Percentiles rank a stretch among this genome's conserved stretches.
Conservation (phyloP, 2,797 vertebrate genomes). For the Setipinna tenuifilis region DNA sequence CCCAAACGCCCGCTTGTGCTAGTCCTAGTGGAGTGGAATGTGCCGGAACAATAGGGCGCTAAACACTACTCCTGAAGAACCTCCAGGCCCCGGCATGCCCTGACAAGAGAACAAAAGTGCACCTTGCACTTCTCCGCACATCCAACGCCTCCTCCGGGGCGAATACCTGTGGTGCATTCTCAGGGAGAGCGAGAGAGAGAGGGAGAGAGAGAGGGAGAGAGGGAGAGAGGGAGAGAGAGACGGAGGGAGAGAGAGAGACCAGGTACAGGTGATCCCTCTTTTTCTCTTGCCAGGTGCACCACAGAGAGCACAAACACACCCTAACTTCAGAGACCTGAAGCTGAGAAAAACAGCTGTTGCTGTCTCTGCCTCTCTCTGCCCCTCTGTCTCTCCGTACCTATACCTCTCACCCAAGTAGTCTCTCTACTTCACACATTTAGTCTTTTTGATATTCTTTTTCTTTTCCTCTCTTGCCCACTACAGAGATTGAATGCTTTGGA, state of each 20-base stretch:
- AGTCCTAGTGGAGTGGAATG: slow-evolving; percentile 70
- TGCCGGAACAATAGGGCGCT: slow-evolving; percentile 70
- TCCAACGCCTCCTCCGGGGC: slow-evolving; percentile 60
- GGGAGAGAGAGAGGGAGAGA: background rate
- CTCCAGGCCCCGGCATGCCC: slow-evolving; percentile 69
- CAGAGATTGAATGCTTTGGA: background rate
- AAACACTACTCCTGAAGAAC: slow-evolving; percentile 57
- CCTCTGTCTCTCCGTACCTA: background rate
- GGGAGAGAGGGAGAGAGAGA: slow-evolving; percentile 11
- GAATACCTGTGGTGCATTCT: slow-evolving; percentile 67
- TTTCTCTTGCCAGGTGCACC: slow-evolving; percentile 55
- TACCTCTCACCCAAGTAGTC: background rate
- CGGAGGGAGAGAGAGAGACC: slow-evolving; percentile 33
- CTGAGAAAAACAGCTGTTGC: slow-evolving; percentile 39
- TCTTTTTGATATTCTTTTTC: background rate
- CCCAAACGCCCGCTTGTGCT: slow-evolving; percentile 41
- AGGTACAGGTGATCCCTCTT: slow-evolving; percentile 48
- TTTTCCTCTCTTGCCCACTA: background rate
- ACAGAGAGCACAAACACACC: slow-evolving; percentile 37
- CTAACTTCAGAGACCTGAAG: slow-evolving; percentile 36
- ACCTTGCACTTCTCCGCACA: slow-evolving; percentile 76
- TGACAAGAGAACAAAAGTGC: slow-evolving; percentile 79
- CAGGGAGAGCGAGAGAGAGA: slow-evolving; percentile 26
- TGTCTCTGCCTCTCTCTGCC: slow-evolving; percentile 2
- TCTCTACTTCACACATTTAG: background rate